A percentile compares a stretch with the other conserved stretches of the same genome.
Conservation (phyloP, 2,888 invertebrate genomes). For the Margaritifera margaritifera region DNA sequence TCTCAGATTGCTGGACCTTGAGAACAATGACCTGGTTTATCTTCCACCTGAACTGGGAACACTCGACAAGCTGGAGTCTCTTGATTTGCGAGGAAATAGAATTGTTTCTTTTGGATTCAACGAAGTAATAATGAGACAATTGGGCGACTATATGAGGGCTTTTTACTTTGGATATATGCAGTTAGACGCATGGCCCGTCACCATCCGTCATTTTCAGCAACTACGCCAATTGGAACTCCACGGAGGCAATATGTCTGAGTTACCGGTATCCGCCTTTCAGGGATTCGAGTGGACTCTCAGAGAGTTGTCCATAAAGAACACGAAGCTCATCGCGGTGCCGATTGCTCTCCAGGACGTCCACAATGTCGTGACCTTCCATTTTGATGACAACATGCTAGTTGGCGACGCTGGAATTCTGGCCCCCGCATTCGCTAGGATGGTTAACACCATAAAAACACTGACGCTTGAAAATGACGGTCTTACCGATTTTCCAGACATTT, state of each 20-base stretch:
- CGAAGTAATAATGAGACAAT: conserved; percentile 24
- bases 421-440: conserved; percentile 37
- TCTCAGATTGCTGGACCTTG: conserved; percentile 23
- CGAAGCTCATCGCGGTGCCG: conserved; percentile 30
- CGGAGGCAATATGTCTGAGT: conserved; percentile 27
- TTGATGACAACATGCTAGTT: conserved; percentile 38
- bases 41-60: conserved; percentile 23
- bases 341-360: conserved; percentile 34
- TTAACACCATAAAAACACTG: conserved; percentile 17
- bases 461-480: conserved; percentile 39
- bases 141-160: conserved; percentile 35
- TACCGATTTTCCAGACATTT: conserved; percentile 35
- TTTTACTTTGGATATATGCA: conserved; percentile 35
- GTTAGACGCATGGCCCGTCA: conserved; percentile 30
- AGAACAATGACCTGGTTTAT: conserved; percentile 17
- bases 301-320: conserved; percentile 33
- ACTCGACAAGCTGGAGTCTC: conserved; percentile 12
- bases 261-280: conserved; percentile 33
- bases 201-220: conserved; percentile 33
- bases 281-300: conserved; percentile 39
- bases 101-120: conserved; percentile 14
- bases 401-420: conserved; percentile 40
- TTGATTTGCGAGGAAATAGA: conserved; percentile 32
- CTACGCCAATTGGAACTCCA: conserved; percentile 27
- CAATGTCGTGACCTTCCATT: conserved; percentile 30